Percentiles rank a stretch among this genome's conserved stretches.
Conservation (phyloP, 1,140 invertebrate species). For the Campoletis sonorensis region DNA sequence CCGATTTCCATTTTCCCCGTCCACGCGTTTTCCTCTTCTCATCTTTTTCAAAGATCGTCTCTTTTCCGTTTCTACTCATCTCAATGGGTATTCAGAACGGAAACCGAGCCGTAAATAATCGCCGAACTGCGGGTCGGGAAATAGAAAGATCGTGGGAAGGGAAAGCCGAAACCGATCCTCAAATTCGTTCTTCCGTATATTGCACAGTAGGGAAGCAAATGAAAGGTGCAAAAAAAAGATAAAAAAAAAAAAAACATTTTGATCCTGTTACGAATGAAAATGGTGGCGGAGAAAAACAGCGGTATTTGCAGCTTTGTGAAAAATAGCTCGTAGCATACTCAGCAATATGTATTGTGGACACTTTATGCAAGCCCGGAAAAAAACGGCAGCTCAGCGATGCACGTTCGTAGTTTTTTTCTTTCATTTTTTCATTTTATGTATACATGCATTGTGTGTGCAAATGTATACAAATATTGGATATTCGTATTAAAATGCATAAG, state of each 20-base stretch:
- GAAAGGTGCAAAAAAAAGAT: neutral
- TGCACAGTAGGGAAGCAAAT: constrained; percentile 3
- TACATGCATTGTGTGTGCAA: neutral
- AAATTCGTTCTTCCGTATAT: constrained; percentile 1
- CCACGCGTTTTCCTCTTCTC: constrained; percentile 14
- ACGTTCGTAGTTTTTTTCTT: neutral
- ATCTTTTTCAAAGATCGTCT: neutral
- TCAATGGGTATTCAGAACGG: constrained; percentile 32
- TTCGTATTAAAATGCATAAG: neutral
- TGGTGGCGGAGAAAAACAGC: constrained; percentile 23
- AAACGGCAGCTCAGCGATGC: neutral
- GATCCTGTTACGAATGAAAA: constrained; percentile 34
- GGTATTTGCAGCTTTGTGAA: constrained; percentile 17
- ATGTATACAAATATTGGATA: neutral
- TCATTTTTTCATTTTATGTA: neutral
- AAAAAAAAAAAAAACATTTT: constrained; percentile 28
- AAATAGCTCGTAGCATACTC: constrained; percentile 5
- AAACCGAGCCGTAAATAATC: constrained; percentile 40
- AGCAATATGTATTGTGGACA: neutral
- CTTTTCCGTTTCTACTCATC: constrained; percentile 26
- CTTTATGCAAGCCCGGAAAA: constrained; percentile 28
- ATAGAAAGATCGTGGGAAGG: neutral
- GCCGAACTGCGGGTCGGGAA: neutral
- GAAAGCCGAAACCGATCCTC: neutral
- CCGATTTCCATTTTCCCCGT: constrained; percentile 36